Evolutionary conservation across 2,113 vertebrate genomes (phyloP).

Genomic region (Pituophis catenifer): DNA sequence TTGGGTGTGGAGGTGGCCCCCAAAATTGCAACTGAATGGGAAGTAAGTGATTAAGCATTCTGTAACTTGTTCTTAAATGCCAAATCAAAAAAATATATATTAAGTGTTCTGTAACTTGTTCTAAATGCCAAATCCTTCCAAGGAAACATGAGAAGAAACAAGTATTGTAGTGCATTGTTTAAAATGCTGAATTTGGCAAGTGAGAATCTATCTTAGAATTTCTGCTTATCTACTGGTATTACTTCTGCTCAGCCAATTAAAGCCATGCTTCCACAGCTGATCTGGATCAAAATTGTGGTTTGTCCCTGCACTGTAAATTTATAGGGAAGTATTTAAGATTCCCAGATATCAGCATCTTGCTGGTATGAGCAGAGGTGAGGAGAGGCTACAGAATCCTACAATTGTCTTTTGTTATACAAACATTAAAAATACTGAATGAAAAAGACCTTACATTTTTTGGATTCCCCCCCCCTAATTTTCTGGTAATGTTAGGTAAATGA

Average conservation of each 20-base stretch:
- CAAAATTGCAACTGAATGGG: slow-evolving; percentile 74
- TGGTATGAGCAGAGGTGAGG: neutral
- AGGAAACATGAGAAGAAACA: accelerated
- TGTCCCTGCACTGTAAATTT: neutral
- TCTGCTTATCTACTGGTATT: neutral
- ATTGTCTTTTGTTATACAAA: neutral
- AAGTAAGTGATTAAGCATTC: slow-evolving; percentile 71
- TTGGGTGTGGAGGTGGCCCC: slow-evolving; percentile 75
- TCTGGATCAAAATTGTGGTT: neutral
- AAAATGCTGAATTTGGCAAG: neutral
- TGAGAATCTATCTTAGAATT: neutral
- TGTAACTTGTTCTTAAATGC: neutral
- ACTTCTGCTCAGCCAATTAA: neutral
- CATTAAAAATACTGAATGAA: neutral
- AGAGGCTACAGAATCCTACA: neutral
- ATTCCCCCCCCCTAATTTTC: neutral
- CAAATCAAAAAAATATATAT: neutral
- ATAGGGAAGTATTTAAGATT: neutral
- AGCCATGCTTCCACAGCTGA: neutral
- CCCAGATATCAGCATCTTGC: neutral
- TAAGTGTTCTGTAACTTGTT: neutral
- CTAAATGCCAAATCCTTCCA: neutral
- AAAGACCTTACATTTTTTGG: neutral
- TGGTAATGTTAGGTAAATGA: neutral
- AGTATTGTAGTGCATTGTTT: neutral